Conservation (phyloP, 2,888 invertebrate genomes). For the Drosophila quinaria region DNA sequence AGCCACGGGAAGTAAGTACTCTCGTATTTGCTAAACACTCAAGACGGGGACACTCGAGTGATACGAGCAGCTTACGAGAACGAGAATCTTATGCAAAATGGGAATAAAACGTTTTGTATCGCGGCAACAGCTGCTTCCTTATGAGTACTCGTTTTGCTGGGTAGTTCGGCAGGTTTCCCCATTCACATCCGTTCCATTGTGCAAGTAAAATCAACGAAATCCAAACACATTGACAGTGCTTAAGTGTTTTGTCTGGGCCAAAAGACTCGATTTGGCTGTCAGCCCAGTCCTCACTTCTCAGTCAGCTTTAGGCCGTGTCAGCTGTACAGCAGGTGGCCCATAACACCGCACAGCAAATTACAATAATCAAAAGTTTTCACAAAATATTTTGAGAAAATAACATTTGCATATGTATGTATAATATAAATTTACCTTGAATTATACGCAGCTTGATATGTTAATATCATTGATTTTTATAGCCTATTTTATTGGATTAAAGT, state of each 20-base stretch:
- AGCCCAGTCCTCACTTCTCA: slow-evolving; percentile 19
- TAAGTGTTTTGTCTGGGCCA: slow-evolving; percentile 50
- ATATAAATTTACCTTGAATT: not conserved
- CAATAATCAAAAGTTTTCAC: slow-evolving; percentile 13
- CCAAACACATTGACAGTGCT: slow-evolving; percentile 66
- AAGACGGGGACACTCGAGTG: slow-evolving; percentile 41
- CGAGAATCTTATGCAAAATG: slow-evolving; percentile 52
- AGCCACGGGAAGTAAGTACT: slow-evolving; percentile 47
- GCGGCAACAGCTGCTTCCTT: slow-evolving; percentile 23
- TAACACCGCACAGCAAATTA: slow-evolving; percentile 16
- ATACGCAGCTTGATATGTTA: slow-evolving; percentile 2
- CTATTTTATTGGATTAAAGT: not conserved
- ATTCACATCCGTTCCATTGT: slow-evolving; percentile 23
- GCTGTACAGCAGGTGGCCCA: slow-evolving; percentile 27
- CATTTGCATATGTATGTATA: slow-evolving; percentile 11
- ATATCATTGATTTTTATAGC: not conserved
- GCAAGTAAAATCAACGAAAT: slow-evolving; percentile 59
- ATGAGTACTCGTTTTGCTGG: not conserved
- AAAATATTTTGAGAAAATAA: not conserved
- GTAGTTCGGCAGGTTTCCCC: not conserved
- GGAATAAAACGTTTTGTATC: slow-evolving; percentile 42
- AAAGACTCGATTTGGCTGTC: slow-evolving; percentile 24
- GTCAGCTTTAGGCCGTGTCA: slow-evolving; percentile 8
- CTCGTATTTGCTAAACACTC: slow-evolving; percentile 64
- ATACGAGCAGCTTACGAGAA: slow-evolving; percentile 29